Evolutionary conservation across 2,797 vertebrate genomes (phyloP), one percentile per base, ranked within the genome.

Genomic region (Cyprinella venusta): DNA sequence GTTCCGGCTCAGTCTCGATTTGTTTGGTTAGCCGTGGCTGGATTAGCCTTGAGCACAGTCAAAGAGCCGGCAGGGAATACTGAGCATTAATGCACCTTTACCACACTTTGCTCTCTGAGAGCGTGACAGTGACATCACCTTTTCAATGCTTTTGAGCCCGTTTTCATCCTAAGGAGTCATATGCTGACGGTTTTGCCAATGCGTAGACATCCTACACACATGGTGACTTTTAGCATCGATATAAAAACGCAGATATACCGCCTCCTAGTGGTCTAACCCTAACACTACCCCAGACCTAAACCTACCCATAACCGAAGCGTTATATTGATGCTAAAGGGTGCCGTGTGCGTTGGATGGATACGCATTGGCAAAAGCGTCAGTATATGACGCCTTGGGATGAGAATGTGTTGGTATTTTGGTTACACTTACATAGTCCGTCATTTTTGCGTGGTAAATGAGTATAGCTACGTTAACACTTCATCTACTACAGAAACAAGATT

Each of bases 11-110:
- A 48, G 9, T 48, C 56, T 48, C 67, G 84, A 85, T 90, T 86
- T 91, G 84, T 92, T 87, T 89, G 79, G 81, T 80, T 72, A 85
- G 42, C 78, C 71, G 61, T 59, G 78, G 38, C 76, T 68, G 86
- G 88, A 88, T 89, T 86, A 88, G 54, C 86, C 79, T 7, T 79
- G 79, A 87, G 68, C 56, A 18, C 80, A 80, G 56, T 63, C 40
- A 50, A 83, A 59, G 63, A 50, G 45, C 78, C 56, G 63, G 2
- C 26, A 38, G 82, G 71, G 74, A 79, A 84, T 67, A 45, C 36
- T 33, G n/a, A 76, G 71, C 40, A 52, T 64, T 50, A 71, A 5
- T 1, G 13, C 2, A 8, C 19, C 5, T 81, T 50, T 18, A 81
- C 21, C 3, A 40, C 33, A 4, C 2, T 81, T 81, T 48, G 15